Evolutionary conservation across 2,797 vertebrate genomes (phyloP).

Genomic region (Paedocypris micromegethes): DNA sequence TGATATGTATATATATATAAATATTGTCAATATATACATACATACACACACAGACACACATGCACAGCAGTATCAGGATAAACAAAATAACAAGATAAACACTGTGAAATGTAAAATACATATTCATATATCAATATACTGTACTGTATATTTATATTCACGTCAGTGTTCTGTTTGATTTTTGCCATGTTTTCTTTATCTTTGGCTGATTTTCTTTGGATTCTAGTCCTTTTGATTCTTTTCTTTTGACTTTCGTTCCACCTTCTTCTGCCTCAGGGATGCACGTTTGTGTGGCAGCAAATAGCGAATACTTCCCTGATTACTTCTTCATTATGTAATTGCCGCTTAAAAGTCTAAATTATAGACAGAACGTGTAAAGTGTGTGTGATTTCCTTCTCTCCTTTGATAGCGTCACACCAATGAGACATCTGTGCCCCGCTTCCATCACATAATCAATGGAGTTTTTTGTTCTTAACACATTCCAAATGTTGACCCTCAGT

Average conservation of each 20-base stretch:
- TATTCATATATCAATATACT: no score
- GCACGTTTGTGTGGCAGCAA: slow-evolving; percentile 9
- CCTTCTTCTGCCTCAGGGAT: slow-evolving; percentile 25
- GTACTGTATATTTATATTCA: no score
- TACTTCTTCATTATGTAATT: slow-evolving; percentile 56
- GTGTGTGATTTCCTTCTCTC: slow-evolving; percentile 50
- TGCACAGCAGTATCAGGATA: no score
- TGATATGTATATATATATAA: no score
- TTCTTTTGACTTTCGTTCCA: not conserved
- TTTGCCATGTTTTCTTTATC: not conserved
- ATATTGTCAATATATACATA: no score
- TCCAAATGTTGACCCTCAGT: slow-evolving; percentile 61
- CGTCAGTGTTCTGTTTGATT: no score
- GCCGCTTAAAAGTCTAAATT: slow-evolving; percentile 53
- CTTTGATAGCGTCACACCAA: slow-evolving; percentile 51
- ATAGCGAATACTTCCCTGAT: slow-evolving; percentile 38
- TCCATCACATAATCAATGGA: slow-evolving; percentile 43
- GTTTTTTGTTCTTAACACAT: slow-evolving; percentile 59
- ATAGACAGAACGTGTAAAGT: slow-evolving; percentile 58
- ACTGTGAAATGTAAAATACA: no score
- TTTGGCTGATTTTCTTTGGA: slow-evolving; percentile 1
- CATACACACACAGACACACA: no score
- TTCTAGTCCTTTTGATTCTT: slow-evolving; percentile 9
- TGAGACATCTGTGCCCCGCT: slow-evolving; percentile 52
- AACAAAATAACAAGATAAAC: no score